Percentiles rank a stretch among this genome's conserved stretches.
Conservation (phyloP, 2,797 vertebrate species). For the Tachyglossus aculeatus region DNA sequence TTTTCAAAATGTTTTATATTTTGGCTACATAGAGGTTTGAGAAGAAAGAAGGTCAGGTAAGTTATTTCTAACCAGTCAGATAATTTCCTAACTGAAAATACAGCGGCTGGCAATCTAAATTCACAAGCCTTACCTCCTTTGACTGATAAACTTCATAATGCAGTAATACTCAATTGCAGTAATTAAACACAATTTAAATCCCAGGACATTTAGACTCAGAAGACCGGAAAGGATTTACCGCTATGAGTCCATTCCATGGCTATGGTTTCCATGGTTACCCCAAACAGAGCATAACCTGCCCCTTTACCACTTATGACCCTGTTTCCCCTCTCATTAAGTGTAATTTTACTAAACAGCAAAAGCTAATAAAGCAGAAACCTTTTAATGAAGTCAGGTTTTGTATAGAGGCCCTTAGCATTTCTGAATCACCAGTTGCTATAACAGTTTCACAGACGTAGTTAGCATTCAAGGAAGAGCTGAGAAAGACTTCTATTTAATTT, state of each 20-base stretch:
- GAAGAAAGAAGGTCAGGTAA: not conserved
- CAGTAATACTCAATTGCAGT: not conserved
- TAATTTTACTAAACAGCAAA: constrained; percentile 45
- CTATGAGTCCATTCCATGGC: constrained; percentile 5
- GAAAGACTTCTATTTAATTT: constrained; percentile 39
- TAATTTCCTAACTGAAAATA: not conserved
- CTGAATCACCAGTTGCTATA: constrained; percentile 24
- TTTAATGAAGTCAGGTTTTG: constrained; percentile 48
- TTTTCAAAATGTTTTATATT: not conserved
- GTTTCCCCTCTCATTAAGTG: constrained; percentile 33
- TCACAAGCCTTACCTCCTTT: constrained; percentile 16
- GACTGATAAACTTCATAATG: not conserved
- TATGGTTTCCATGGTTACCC: constrained; percentile 42
- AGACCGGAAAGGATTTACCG: not conserved
- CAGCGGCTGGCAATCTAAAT: not conserved
- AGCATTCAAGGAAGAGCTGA: constrained; percentile 9
- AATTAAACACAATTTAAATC: not conserved
- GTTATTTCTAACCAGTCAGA: constrained; percentile 17
- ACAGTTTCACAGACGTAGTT: constrained; percentile 20
- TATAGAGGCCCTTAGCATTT: constrained; percentile 44
- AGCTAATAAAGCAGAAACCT: constrained; percentile 49
- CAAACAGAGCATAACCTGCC: not conserved
- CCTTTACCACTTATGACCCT: not conserved
- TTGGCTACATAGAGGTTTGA: not conserved
- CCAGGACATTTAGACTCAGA: not conserved